Evolutionary conservation across 2,888 invertebrate genomes (phyloP).

Genomic region (Itoplectis maculator): DNA sequence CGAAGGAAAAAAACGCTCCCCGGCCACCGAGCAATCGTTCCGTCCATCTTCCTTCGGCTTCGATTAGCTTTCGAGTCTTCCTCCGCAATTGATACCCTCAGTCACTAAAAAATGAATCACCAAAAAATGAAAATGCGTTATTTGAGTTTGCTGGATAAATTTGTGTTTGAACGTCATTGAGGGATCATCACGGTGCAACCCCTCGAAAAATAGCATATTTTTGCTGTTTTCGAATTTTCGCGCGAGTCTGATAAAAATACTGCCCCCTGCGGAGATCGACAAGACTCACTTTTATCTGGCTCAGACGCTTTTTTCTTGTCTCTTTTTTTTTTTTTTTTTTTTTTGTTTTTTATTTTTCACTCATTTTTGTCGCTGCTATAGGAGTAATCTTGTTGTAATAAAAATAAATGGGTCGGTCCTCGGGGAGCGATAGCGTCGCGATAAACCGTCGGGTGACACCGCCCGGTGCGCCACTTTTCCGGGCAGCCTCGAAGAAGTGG

Average conservation of each 20-base stretch:
- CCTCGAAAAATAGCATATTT: no score
- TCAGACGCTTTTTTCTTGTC: not conserved
- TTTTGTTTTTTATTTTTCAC: not conserved
- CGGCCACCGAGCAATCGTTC: slow-evolving; percentile 32
- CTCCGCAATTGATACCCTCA: not conserved
- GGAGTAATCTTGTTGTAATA: slow-evolving; percentile 10
- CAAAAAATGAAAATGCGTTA: no score
- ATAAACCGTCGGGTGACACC: slow-evolving; percentile 31
- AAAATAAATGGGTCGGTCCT: slow-evolving; percentile 31
- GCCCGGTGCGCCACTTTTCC: not conserved
- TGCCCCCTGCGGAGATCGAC: not conserved
- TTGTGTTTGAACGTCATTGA: no score
- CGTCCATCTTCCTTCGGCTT: slow-evolving; percentile 34
- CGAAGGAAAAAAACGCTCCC: not conserved
- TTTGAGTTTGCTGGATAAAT: no score
- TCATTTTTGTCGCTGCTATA: not conserved
- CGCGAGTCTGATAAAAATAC: slow-evolving; percentile 11
- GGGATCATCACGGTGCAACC: no score
- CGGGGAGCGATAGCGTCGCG: slow-evolving; percentile 4
- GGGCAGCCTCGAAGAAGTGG: not conserved
- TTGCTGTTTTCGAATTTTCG: no score
- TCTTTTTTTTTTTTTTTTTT: not conserved
- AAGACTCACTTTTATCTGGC: not conserved
- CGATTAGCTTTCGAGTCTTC: slow-evolving; percentile 29
- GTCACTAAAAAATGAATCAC: no score